These are phyloP conservation scores for Graptemys geographica DNA, from an alignment of 2,797 vertebrate genomes.

Conservation along the genomic window DNA sequence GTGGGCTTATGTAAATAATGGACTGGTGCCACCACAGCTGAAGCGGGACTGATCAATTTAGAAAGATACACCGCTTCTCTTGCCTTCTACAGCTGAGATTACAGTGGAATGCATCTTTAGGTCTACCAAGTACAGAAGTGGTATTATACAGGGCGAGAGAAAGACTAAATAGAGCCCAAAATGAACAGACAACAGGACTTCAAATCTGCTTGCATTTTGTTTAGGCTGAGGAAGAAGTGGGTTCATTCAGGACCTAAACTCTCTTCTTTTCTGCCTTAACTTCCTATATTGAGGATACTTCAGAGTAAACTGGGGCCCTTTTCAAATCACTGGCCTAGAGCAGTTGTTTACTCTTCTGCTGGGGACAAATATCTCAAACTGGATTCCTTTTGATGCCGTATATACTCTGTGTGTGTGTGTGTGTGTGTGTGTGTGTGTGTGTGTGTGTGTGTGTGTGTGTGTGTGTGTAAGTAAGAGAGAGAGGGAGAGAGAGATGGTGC, in stretches of 20 bases:
- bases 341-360: background rate
- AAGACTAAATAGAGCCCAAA: background rate
- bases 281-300: background rate
- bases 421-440: no score
- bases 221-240: background rate
- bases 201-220: background rate
- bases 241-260: background rate
- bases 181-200: background rate
- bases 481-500: background rate
- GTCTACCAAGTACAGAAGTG: background rate
- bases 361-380: background rate
- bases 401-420: background rate
- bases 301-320: background rate
- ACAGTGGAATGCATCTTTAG: background rate
- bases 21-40: background rate
- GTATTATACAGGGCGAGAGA: background rate
- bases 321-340: background rate
- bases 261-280: background rate
- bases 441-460: background rate
- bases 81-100: background rate
- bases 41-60: background rate
- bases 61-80: background rate
- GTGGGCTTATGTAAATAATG: background rate
- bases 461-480: no score
- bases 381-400: conserved; percentile 2